phyloP scores from a whole-genome alignment of 2,888 invertebrate species.

The Leucophenga maculata region DNA sequence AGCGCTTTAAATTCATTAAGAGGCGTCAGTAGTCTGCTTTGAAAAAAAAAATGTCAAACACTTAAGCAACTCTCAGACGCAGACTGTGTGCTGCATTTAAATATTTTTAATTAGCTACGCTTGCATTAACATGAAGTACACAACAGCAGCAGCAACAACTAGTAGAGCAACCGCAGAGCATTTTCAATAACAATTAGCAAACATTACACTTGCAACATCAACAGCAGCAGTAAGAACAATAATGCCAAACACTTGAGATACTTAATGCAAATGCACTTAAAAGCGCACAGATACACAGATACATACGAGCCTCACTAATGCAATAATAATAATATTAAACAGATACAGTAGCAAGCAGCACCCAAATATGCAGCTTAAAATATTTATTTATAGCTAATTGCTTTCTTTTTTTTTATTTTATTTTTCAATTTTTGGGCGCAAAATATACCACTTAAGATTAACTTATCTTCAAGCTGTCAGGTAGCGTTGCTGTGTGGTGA shows the following conservation, averaged over 20 bases:
- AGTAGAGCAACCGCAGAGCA: conserved; percentile 3
- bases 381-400: background rate
- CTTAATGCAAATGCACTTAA: conserved; percentile 11
- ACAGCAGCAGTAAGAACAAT: background rate
- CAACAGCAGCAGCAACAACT: conserved; percentile 19
- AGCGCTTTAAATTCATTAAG: background rate
- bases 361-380: background rate
- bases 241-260: conserved; percentile 6
- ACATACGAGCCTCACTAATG: background rate
- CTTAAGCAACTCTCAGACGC: too few species aligned
- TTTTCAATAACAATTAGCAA: conserved; percentile 27
- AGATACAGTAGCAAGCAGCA: conserved; percentile 3
- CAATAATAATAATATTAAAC: background rate
- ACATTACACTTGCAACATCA: conserved; percentile 14
- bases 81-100: conserved; percentile 1
- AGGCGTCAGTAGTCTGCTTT: too few species aligned
- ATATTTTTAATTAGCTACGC: conserved; percentile 22
- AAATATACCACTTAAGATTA: conserved; percentile 10
- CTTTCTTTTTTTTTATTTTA: background rate
- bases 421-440: background rate
- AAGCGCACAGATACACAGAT: conserved; percentile 30
- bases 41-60: too few species aligned
- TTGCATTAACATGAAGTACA: conserved; percentile 7
- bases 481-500: background rate
- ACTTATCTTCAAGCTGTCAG: background rate